phyloP scores from a whole-genome alignment of 1,140 invertebrate genomes.

The Drosophila yakuba region DNA sequence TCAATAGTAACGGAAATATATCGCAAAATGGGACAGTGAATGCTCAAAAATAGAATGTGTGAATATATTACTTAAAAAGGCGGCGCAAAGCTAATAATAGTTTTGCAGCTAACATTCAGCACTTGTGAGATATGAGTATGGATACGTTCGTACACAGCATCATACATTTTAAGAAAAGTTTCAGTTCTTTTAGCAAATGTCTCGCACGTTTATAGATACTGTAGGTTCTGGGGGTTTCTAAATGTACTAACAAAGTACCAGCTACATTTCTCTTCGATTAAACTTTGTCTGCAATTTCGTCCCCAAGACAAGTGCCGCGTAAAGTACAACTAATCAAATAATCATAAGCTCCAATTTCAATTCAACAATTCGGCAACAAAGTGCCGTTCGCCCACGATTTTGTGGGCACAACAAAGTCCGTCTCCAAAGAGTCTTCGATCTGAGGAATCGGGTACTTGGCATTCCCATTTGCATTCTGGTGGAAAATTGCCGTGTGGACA shows the following conservation, averaged over 20 bases:
- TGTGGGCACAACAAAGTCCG: slow-evolving; percentile 26
- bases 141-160: slow-evolving; percentile 4
- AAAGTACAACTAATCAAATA: slow-evolving; percentile 31
- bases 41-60: neutral
- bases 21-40: neutral
- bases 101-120: neutral
- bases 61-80: neutral
- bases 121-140: too few relatives aligned
- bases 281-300: slow-evolving; percentile 9
- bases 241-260: neutral
- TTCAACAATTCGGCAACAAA: slow-evolving; percentile 34
- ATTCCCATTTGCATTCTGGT: slow-evolving; percentile 36
- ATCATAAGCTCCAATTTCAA: slow-evolving; percentile 23
- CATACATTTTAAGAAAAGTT: neutral
- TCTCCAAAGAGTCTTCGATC: slow-evolving; percentile 15
- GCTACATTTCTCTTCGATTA: neutral
- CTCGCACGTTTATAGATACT: too few relatives aligned
- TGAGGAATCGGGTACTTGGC: neutral
- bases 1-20: slow-evolving; percentile 8
- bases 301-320: neutral
- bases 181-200: too few relatives aligned
- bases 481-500: slow-evolving; percentile 38
- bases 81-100: too few relatives aligned
- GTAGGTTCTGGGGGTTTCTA: too few relatives aligned
- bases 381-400: slow-evolving; percentile 24